Conservation (phyloP, 1,140 invertebrate species). For the Meloidogyne floridensis region DNA sequence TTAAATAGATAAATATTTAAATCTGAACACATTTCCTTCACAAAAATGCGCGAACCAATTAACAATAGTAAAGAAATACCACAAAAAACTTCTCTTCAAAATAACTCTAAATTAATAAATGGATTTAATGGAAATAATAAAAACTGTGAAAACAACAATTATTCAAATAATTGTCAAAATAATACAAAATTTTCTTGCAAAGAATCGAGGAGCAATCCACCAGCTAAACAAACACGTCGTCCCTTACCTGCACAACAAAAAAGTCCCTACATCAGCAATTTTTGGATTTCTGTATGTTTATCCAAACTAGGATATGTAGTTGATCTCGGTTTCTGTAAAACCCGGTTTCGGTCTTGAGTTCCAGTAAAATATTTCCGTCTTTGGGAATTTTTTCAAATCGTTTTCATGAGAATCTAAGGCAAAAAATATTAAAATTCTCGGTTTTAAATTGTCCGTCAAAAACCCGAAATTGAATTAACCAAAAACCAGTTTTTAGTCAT, state of each 20-base stretch:
- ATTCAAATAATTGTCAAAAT: slow-evolving; percentile 1
- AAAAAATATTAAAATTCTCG: too few relatives aligned
- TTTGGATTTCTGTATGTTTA: slow-evolving; percentile 26
- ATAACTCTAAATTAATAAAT: background rate
- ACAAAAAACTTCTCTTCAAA: background rate
- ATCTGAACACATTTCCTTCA: background rate
- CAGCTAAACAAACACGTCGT: background rate
- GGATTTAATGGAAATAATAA: background rate
- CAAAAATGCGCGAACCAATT: background rate
- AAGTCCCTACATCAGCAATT: slow-evolving; percentile 14
- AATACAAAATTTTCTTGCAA: background rate
- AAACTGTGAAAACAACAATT: background rate
- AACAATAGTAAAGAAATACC: background rate
- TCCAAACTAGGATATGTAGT: background rate
- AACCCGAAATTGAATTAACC: too few relatives aligned
- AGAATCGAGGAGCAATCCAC: background rate
- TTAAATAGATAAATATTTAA: background rate
- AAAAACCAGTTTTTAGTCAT: too few relatives aligned
- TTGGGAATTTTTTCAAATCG: too few relatives aligned
- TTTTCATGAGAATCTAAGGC: too few relatives aligned
- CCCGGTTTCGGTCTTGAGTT: too few relatives aligned
- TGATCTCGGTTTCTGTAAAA: too few relatives aligned
- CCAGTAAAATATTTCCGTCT: too few relatives aligned
- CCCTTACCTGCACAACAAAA: background rate
- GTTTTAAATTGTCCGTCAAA: too few relatives aligned